These are phyloP conservation scores for Druon quercuslanigerum DNA, from an alignment of 1,140 invertebrate species.

Conservation along the genomic window DNA sequence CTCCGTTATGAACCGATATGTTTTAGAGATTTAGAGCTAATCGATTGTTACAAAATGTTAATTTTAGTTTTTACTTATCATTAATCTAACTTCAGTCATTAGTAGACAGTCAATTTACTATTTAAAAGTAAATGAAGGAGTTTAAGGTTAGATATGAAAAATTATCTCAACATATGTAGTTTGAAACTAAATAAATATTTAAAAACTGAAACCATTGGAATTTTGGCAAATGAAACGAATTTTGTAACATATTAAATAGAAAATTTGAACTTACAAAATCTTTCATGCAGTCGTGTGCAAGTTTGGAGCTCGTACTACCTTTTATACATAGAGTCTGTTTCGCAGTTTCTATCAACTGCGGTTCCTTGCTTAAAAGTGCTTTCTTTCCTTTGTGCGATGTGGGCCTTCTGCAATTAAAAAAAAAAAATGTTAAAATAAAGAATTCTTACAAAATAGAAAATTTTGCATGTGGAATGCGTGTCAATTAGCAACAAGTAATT, in stretches of 20 bases:
- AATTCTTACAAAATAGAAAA: conserved; percentile 27
- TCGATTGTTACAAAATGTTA: no score
- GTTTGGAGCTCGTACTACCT: conserved; percentile 89
- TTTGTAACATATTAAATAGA: conserved; percentile 12
- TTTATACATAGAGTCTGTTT: conserved; percentile 91
- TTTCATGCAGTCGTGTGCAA: conserved; percentile 86
- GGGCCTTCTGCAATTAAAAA: conserved; percentile 83
- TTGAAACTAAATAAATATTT: no score
- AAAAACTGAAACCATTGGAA: no score
- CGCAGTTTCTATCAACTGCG: conserved; percentile 91
- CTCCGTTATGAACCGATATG: no score
- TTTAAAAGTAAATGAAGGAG: no score
- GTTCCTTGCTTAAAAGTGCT: conserved; percentile 86
- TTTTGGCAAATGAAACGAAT: no score
- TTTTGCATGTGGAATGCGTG: background rate
- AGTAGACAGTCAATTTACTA: no score
- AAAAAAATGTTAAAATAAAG: conserved; percentile 29
- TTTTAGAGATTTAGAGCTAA: no score
- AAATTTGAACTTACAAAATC: conserved; percentile 83
- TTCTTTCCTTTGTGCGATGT: conserved; percentile 93
- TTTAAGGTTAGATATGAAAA: no score
- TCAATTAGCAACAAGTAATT: conserved; percentile 32
- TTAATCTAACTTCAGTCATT: no score
- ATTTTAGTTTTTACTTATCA: no score
- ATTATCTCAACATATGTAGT: no score